These are phyloP conservation scores for Eristalis intricaria DNA, from an alignment of 2,888 invertebrate species.

Conservation along the genomic window DNA sequence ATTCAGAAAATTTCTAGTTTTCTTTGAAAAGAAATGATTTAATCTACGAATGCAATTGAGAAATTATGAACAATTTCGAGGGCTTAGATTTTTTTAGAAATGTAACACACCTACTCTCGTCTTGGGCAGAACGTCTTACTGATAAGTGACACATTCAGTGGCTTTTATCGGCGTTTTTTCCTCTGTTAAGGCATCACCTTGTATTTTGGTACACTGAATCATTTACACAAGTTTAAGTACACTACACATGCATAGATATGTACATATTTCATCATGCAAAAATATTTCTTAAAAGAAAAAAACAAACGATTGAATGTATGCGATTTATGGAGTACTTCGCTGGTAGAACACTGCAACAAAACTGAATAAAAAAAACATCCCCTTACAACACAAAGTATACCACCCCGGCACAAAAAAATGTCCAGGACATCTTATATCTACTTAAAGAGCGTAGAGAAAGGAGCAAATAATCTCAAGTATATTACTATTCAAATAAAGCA, in stretches of 20 bases:
- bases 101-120: not conserved
- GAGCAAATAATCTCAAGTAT: not conserved
- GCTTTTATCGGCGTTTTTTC: not conserved
- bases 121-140: not conserved
- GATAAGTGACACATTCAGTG: not conserved
- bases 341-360: not conserved
- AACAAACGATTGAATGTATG: not conserved
- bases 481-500: not conserved
- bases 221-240: not conserved
- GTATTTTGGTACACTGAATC: not conserved
- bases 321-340: too few relatives aligned
- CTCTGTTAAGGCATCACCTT: not conserved
- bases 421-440: not conserved
- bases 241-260: not conserved
- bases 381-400: not conserved
- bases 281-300: not conserved
- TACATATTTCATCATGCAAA: not conserved
- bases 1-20: not conserved
- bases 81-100: too few relatives aligned
- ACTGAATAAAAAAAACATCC: not conserved
- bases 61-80: not conserved
- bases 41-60: not conserved
- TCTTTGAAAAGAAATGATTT: not conserved
- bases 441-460: not conserved
- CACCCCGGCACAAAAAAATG: not conserved